phyloP scores from a whole-genome alignment of 2,113 vertebrate genomes.

The Cygnus buccinator region DNA sequence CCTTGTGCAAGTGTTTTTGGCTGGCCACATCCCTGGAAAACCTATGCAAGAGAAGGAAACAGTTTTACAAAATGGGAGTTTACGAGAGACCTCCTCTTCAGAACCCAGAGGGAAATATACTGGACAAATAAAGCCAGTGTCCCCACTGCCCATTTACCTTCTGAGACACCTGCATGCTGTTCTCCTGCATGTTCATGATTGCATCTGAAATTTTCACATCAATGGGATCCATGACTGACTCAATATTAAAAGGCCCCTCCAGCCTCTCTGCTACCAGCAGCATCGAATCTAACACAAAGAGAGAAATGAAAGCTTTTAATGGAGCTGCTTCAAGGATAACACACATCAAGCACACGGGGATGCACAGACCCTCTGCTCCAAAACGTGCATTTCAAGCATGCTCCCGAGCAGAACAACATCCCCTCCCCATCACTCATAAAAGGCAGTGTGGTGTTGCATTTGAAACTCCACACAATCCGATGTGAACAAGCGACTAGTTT shows the following conservation, averaged over 20 bases:
- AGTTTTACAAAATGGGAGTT: neutral
- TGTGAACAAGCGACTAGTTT: neutral
- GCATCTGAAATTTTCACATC: slow-evolving; percentile 98
- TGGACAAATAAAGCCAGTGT: neutral
- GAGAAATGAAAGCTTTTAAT: rapidly evolving
- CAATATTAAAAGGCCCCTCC: slow-evolving; percentile 97
- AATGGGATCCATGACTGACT: slow-evolving; percentile 95
- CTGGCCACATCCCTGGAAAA: slow-evolving; percentile 98
- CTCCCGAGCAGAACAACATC: neutral
- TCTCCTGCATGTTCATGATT: slow-evolving; percentile 99
- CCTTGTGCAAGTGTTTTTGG: slow-evolving; percentile 78
- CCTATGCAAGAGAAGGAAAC: slow-evolving; percentile 69
- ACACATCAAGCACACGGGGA: neutral
- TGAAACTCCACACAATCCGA: no score
- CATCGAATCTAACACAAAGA: slow-evolving; percentile 86
- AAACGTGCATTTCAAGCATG: neutral
- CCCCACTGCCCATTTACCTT: slow-evolving; percentile 80
- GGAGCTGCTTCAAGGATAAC: neutral
- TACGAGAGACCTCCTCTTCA: neutral
- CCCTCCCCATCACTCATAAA: neutral
- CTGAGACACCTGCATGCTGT: slow-evolving; percentile 95
- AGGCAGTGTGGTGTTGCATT: neutral
- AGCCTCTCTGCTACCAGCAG: slow-evolving; percentile 90
- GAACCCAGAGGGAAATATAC: neutral
- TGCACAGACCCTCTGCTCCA: neutral